Conservation (phyloP, 2,113 vertebrate species). For the Tretioscincus oriximinensis region DNA sequence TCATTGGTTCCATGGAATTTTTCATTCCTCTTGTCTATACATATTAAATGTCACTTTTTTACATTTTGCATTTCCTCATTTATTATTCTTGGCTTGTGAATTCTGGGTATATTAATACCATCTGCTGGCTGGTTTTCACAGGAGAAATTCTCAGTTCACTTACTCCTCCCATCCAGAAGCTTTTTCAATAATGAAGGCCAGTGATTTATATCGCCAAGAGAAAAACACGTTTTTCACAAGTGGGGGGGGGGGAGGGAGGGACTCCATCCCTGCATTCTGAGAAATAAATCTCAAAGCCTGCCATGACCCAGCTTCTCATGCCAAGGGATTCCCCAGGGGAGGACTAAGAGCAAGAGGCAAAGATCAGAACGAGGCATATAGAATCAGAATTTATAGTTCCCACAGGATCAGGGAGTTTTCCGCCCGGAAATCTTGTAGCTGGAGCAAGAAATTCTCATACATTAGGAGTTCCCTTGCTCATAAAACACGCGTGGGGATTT, state of each 20-base stretch:
- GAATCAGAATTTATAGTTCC: too few relatives aligned
- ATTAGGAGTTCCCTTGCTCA: too few relatives aligned
- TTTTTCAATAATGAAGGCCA: slow-evolving; percentile 14
- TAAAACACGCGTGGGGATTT: too few relatives aligned
- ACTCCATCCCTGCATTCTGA: not conserved
- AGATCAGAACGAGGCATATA: too few relatives aligned
- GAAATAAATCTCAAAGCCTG: not conserved
- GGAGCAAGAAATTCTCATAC: too few relatives aligned
- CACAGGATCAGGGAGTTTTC: too few relatives aligned
- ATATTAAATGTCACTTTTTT: not conserved
- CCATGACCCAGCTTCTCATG: too few relatives aligned
- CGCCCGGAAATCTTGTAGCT: too few relatives aligned
- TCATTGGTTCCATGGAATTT: not conserved
- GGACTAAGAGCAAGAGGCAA: too few relatives aligned
- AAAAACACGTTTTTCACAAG: not conserved
- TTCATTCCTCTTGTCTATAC: slow-evolving; percentile 1
- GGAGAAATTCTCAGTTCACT: not conserved
- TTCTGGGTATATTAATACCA: slow-evolving; percentile 19
- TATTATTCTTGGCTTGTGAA: slow-evolving; percentile 19
- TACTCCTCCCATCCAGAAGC: not conserved
- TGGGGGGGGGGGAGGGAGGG: not conserved
- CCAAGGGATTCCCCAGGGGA: too few relatives aligned
- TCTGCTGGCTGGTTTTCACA: slow-evolving; percentile 2
- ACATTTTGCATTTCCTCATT: slow-evolving; percentile 5
- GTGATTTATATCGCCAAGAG: slow-evolving; percentile 3